Evolutionary conservation across 2,113 vertebrate genomes (phyloP), one percentile per base, ranked within the genome.

Genomic region (Phalacrocorax carbo): DNA sequence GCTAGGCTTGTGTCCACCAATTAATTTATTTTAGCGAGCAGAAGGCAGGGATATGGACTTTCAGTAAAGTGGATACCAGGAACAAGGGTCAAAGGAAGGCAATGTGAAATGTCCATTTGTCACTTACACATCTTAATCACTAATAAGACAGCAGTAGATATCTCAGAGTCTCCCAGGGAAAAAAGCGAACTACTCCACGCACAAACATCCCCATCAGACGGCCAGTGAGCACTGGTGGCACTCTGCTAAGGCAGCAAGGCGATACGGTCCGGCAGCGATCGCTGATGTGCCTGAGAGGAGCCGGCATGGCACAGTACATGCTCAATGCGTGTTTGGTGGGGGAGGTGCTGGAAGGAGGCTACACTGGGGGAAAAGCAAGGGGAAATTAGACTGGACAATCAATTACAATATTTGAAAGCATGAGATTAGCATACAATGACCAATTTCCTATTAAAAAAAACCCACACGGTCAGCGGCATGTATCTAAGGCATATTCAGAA

Each of bases 51-150:
- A 65, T 6, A 64, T 62, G 77, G 86, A 72, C 54, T 88, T 88
- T 71, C 54, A 82, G 60, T 49, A 55, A 86, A 54, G 85, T 20
- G 5, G 61, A n/a, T 15, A 52, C 83, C 77, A 52, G 48, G 60
- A 86, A 61, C 71, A 89, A 76, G 81, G 65, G 94, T 76, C 94
- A 93, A 82, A 95, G 93, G 93, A 94, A 96, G 86, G 86, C 84
- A 94, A 75, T 51, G 51, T 34, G 79, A 90, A 86, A 46, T 1
- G 29, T 25, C 46, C 36, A 10, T 86, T 83, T 92, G 88, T 82
- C 94, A 54, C 52, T 93, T 61, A 7, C 69, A 82, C 36, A 29
- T 62, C 92, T 79, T 64, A 60, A 80, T 82, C 77, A 30, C 82
- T 72, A 68, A 7, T 4, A 48, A 79, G 94, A 71, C 92, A 90